Base-by-base conservation (phyloP, 2,888 invertebrate genomes). In the Gibbula magus region DNA sequence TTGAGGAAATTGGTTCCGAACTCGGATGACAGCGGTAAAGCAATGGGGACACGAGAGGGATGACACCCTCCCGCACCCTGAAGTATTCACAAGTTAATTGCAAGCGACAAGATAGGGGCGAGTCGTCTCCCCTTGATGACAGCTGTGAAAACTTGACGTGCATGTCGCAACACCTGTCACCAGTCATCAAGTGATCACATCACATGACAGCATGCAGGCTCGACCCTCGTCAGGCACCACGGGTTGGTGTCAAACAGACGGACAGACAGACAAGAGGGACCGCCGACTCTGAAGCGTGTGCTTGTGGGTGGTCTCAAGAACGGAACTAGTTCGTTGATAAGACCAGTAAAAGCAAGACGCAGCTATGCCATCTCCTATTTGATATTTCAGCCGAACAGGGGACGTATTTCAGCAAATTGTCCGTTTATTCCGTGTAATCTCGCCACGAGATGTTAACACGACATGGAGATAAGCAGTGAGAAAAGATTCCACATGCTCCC, bases 311-410 rank as follows among this genome's bases (percentile, higher is more conserved):
- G 70, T 39, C 70, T 10, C 16, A n/a, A 10, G 20, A 10, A 3
- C 29, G 70, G 20, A 70, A 32, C 70, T n/a, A 29, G n/a, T 18
- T 18, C 70, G 13, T n/a, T 20, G 70, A 70, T 70, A 70, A 70
- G 70, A 20, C 70, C 39, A 29, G 39, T 25, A 35, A 32, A 2
- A 10, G 35, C 39, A 70, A 35, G 70, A 35, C 70, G 35, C 20
- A 35, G 20, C 29, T 70, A 39, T 70, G 70, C 70, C 70, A 70
- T 70, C 61, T 29, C 61, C 29, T 29, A 61, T 61, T 61, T 61
- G 70, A 70, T 70, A 70, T 70, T 70, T 39, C 70, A 70, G 35
- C 20, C 35, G 70, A 70, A 70, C 32, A 70, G 20, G 35, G 70
- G 70, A 61, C 70, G 20, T 35, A 70, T 70, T 70, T 39, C 32